A percentile compares a stretch with the other conserved stretches of the same genome.
Evolutionary conservation across 1,140 invertebrate genomes (phyloP).

Genomic region (Panonychus citri): DNA sequence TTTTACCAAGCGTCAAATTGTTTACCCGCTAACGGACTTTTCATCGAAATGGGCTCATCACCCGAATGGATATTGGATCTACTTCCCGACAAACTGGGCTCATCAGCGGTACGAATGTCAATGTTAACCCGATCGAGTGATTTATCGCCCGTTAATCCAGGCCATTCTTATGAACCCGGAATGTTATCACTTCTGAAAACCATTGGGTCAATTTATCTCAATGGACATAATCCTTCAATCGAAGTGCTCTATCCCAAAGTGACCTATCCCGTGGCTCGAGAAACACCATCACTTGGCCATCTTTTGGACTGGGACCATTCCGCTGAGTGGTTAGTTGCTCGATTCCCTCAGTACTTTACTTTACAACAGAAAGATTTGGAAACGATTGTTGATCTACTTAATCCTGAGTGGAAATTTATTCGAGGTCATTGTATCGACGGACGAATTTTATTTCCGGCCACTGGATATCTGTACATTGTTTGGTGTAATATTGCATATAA

Average conservation of each 20-base stretch:
- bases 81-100: too few relatives aligned
- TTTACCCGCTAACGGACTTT: background rate
- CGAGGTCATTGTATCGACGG: conserved; percentile 78
- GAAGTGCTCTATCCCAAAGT: conserved; percentile 46
- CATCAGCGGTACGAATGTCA: too few relatives aligned
- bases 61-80: too few relatives aligned
- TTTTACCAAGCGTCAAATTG: background rate
- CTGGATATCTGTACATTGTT: conserved; percentile 46
- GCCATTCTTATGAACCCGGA: too few relatives aligned
- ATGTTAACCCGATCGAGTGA: too few relatives aligned
- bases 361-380: background rate
- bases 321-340: conserved; percentile 23
- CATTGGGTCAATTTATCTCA: conserved; percentile 50
- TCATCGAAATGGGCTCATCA: background rate
- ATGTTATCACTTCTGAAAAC: conserved; percentile 29
- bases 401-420: conserved; percentile 47
- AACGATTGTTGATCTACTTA: conserved; percentile 45
- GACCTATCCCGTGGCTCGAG: conserved; percentile 55
- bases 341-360: conserved; percentile 42
- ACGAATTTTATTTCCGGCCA: conserved; percentile 74
- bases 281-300: conserved; percentile 62
- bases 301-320: conserved; percentile 74
- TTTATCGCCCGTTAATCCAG: too few relatives aligned
- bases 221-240: conserved; percentile 49
- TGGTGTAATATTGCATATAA: conserved; percentile 43